These are phyloP conservation scores for Anguilla japonica DNA, from an alignment of 2,113 vertebrate genomes.

Conservation along the genomic window DNA sequence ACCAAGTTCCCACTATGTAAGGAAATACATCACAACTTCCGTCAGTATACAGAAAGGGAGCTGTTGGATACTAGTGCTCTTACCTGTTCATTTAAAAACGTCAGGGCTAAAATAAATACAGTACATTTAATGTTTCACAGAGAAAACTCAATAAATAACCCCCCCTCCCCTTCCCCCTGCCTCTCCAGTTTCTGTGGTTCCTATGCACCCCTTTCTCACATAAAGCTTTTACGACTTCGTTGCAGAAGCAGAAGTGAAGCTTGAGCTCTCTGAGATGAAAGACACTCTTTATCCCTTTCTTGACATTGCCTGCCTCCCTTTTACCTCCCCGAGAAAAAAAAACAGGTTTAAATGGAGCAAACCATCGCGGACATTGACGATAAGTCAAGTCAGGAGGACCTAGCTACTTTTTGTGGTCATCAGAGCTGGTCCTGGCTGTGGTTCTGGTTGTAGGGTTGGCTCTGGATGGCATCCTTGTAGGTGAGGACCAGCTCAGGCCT, in stretches of 20 bases:
- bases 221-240: slow-evolving; percentile 26
- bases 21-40: slow-evolving; percentile 1
- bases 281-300: not conserved
- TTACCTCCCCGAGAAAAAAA: not conserved
- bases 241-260: slow-evolving; percentile 13
- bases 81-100: slow-evolving; percentile 11
- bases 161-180: slow-evolving; percentile 1
- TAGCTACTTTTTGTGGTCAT: not conserved
- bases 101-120: slow-evolving; percentile 51
- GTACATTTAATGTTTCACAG: slow-evolving; percentile 35
- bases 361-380: not conserved
- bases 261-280: not conserved
- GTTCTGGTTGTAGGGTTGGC: slow-evolving; percentile 37
- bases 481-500: slow-evolving; percentile 54
- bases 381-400: not conserved
- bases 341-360: slow-evolving; percentile 5
- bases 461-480: slow-evolving; percentile 50
- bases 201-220: slow-evolving; percentile 25
- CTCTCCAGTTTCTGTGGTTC: slow-evolving; percentile 26
- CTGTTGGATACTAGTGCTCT: not conserved
- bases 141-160: slow-evolving; percentile 50
- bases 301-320: not conserved
- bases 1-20: not conserved
- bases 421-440: slow-evolving; percentile 54
- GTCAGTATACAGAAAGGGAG: not conserved